phyloP scores from a whole-genome alignment of 2,113 vertebrate species.

The Leucopsar rothschildi region DNA sequence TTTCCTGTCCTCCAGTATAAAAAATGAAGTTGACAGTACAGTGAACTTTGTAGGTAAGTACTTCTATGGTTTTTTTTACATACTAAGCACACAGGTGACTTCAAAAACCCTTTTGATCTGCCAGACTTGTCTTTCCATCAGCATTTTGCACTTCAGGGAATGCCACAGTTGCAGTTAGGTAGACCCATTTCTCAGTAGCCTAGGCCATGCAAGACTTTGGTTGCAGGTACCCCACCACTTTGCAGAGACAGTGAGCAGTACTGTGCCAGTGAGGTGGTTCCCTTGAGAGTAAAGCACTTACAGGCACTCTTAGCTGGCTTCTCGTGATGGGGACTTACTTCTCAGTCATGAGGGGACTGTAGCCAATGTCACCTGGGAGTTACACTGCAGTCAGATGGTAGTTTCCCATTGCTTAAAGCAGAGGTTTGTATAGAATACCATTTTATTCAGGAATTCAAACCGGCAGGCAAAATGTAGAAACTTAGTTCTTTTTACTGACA shows the following conservation, averaged over 20 bases:
- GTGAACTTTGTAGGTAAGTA: constrained; percentile 82
- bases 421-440: neutral
- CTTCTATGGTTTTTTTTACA: neutral
- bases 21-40: constrained; percentile 81
- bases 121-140: neutral
- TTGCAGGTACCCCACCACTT: neutral
- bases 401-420: neutral
- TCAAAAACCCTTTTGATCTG: neutral
- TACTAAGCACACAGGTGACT: neutral
- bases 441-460: neutral
- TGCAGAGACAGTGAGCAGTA: neutral
- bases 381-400: neutral
- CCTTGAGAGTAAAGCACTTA: neutral
- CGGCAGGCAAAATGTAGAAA: neutral
- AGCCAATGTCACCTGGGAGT: accelerated
- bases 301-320: neutral
- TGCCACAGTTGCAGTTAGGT: neutral
- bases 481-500: neutral
- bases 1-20: constrained; percentile 75
- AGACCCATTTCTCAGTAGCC: neutral
- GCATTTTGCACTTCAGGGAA: neutral
- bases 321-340: neutral
- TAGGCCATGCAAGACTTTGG: neutral
- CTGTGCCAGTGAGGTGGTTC: neutral
- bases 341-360: neutral